Percentiles rank a stretch among this genome's conserved stretches.
These are phyloP conservation scores for Balaenoptera acutorostrata DNA, from an alignment of 2,113 vertebrate species.

Conservation along the genomic window DNA sequence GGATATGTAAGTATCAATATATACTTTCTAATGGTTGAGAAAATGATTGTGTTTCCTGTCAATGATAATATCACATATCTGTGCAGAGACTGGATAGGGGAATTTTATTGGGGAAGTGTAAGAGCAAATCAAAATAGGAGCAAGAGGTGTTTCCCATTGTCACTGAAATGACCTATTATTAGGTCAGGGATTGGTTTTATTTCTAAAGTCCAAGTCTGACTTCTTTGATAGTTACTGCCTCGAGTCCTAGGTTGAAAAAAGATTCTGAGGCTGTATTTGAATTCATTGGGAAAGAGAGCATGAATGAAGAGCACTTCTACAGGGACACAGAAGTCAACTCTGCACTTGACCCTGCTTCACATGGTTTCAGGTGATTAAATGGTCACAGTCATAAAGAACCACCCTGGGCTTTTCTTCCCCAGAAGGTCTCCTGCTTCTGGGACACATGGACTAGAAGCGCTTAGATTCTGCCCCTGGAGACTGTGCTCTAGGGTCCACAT, in stretches of 20 bases:
- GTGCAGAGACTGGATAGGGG: background rate
- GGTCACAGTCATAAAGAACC: background rate
- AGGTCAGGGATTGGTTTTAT: background rate
- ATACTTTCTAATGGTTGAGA: background rate
- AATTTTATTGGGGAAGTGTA: background rate
- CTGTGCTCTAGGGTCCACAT: background rate
- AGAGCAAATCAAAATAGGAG: background rate
- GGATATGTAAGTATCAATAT: too few relatives aligned
- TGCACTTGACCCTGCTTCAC: background rate
- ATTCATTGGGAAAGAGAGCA: background rate
- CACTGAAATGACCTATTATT: background rate
- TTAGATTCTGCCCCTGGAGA: background rate
- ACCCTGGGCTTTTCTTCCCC: background rate
- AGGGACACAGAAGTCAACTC: background rate
- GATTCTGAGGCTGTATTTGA: background rate
- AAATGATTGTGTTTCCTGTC: background rate
- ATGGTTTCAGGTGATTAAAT: background rate
- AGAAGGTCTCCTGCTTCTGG: background rate
- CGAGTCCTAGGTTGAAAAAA: background rate
- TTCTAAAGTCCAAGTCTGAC: background rate
- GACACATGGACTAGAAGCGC: background rate
- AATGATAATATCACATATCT: background rate
- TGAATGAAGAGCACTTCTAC: background rate
- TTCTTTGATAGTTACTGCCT: background rate
- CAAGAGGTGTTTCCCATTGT: background rate